These are phyloP conservation scores for Girardinus metallicus DNA, from an alignment of 2,797 vertebrate genomes.

Conservation along the genomic window DNA sequence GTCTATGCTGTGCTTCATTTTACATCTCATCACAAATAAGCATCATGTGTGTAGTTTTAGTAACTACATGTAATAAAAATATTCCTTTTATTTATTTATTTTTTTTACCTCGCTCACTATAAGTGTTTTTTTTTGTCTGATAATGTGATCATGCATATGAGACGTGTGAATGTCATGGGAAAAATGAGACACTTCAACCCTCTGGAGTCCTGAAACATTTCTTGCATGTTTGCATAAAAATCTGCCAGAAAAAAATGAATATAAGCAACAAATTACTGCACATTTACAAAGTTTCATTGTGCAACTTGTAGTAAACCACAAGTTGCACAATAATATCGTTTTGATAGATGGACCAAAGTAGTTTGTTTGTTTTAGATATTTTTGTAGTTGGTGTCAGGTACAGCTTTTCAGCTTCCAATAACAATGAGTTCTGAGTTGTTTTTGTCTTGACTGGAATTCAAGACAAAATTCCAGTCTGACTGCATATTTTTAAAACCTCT, in stretches of 20 bases:
- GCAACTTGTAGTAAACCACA: neutral
- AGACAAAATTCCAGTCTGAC: no score
- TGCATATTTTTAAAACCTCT: neutral
- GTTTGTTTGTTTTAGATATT: neutral
- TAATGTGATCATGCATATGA: neutral
- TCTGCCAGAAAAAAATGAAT: neutral
- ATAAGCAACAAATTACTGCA: neutral
- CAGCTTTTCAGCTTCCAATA: neutral
- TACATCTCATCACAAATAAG: neutral
- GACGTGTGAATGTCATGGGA: neutral
- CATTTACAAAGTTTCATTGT: neutral
- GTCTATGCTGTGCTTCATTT: neutral
- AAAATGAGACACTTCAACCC: neutral
- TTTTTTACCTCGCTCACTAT: neutral
- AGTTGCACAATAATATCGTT: neutral
- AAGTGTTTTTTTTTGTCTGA: neutral
- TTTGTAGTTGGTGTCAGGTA: neutral
- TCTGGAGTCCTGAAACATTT: neutral
- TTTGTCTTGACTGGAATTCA: constrained; percentile 18
- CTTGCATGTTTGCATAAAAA: neutral
- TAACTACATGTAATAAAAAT: neutral
- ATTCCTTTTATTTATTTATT: neutral
- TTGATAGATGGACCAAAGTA: neutral
- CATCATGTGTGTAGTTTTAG: neutral
- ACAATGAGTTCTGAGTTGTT: constrained; percentile 3